phyloP scores from a whole-genome alignment of 2,797 vertebrate species.

The Falco concolor region DNA sequence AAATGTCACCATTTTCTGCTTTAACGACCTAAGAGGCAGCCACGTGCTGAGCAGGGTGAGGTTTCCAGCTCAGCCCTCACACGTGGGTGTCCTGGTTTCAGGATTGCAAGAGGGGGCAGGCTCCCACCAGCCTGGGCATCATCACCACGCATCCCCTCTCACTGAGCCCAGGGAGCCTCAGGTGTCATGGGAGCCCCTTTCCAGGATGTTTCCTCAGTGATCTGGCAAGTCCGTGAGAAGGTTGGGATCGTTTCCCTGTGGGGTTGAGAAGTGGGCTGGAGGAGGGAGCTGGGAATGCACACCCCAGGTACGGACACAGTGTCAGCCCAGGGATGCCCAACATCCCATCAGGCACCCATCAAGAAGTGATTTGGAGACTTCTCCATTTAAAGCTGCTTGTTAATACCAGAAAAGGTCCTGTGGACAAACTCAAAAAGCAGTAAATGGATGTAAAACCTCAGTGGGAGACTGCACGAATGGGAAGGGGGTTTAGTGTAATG shows the following conservation, averaged over 20 bases:
- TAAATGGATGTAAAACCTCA: neutral
- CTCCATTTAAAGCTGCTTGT: neutral
- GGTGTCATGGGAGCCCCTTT: rapidly evolving
- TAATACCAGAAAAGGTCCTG: neutral
- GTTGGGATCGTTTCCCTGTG: neutral
- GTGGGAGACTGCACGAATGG: neutral
- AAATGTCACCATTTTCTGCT: neutral
- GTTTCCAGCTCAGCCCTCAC: neutral
- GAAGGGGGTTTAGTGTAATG: neutral
- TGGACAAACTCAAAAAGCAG: neutral
- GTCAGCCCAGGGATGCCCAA: neutral
- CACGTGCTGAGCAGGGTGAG: neutral
- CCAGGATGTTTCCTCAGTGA: neutral
- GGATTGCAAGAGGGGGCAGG: rapidly evolving
- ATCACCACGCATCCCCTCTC: neutral
- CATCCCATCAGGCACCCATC: neutral
- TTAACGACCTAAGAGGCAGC: neutral
- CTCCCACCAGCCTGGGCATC: neutral
- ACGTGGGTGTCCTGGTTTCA: neutral
- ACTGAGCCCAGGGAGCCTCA: neutral
- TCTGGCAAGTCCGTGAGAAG: neutral
- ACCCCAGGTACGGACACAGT: rapidly evolving
- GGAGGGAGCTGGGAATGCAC: neutral
- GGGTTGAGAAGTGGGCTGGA: neutral
- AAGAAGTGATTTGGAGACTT: neutral